Percentiles rank a stretch among this genome's conserved stretches.
Evolutionary conservation across 2,888 invertebrate genomes (phyloP).

Genomic region (Phortica magna): DNA sequence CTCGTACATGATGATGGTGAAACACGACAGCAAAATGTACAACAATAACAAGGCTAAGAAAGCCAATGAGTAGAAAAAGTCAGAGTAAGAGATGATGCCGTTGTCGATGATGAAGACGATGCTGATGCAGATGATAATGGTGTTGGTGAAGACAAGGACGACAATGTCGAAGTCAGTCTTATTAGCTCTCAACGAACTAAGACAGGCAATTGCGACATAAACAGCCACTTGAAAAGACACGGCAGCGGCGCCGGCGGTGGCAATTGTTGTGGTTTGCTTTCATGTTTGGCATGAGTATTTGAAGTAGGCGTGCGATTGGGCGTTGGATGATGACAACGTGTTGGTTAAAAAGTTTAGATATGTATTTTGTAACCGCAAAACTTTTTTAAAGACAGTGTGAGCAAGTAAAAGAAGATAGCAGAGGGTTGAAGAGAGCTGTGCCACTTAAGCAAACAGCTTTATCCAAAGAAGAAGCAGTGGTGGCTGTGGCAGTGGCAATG

Average conservation of each 20-base stretch:
- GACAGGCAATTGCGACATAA: constrained; percentile 63
- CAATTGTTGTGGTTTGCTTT: constrained; percentile 14
- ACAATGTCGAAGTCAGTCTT: constrained; percentile 44
- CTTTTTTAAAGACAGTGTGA: constrained; percentile 44
- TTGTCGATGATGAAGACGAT: background rate
- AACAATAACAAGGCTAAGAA: background rate
- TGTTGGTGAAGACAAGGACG: background rate
- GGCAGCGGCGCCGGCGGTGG: constrained; percentile 14
- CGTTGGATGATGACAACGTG: constrained; percentile 38
- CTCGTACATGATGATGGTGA: background rate
- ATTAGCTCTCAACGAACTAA: constrained; percentile 51
- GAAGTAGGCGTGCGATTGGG: constrained; percentile 40
- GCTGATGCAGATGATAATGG: background rate
- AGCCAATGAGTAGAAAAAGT: constrained; percentile 34
- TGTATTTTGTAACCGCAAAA: constrained; percentile 60
- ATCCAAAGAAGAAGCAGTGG: constrained; percentile 33
- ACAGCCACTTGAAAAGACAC: constrained; percentile 52
- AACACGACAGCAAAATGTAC: background rate
- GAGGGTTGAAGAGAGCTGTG: constrained; percentile 39
- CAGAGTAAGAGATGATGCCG: constrained; percentile 37
- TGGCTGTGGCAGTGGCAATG: background rate
- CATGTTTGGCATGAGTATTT: constrained; percentile 18
- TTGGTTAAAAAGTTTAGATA: constrained; percentile 55
- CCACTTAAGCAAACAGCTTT: constrained; percentile 63
- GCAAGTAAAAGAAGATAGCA: background rate